A percentile compares a stretch with the other conserved stretches of the same genome.
These are phyloP conservation scores for Platorchestia sp. DNA, from an alignment of 1,140 invertebrate species.

Conservation along the genomic window DNA sequence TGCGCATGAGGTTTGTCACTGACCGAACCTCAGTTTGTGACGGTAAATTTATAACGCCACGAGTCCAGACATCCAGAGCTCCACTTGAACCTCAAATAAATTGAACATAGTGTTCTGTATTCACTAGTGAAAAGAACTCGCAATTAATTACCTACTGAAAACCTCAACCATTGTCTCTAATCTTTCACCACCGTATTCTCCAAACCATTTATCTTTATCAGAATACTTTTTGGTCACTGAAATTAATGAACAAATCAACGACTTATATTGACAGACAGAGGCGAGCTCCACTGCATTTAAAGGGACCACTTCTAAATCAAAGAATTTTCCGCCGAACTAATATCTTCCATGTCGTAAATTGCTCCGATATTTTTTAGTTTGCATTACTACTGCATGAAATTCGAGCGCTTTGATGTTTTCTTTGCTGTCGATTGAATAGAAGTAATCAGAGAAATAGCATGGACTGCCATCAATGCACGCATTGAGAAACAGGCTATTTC, in stretches of 20 bases:
- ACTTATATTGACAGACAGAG: not conserved
- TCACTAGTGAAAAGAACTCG: too few species aligned
- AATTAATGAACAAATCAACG: not conserved
- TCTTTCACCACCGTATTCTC: too few species aligned
- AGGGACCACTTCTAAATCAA: not conserved
- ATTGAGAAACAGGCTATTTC: not conserved
- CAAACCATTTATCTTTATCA: not conserved
- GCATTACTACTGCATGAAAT: not conserved
- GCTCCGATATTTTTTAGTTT: not conserved
- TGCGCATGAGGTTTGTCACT: too few species aligned
- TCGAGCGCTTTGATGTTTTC: not conserved
- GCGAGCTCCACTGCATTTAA: not conserved
- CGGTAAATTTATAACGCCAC: too few species aligned
- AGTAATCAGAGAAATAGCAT: not conserved
- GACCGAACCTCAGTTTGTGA: too few species aligned
- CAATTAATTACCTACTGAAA: too few species aligned
- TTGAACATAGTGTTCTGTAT: too few species aligned
- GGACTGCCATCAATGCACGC: not conserved
- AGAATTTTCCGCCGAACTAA: not conserved
- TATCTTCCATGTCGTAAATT: not conserved
- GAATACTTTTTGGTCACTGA: not conserved
- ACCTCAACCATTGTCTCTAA: too few species aligned
- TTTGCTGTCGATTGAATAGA: not conserved
- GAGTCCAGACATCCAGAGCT: too few species aligned
- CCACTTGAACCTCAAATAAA: too few species aligned